Evolutionary conservation across 2,113 vertebrate genomes (phyloP).

Genomic region (Clinocottus analis): DNA sequence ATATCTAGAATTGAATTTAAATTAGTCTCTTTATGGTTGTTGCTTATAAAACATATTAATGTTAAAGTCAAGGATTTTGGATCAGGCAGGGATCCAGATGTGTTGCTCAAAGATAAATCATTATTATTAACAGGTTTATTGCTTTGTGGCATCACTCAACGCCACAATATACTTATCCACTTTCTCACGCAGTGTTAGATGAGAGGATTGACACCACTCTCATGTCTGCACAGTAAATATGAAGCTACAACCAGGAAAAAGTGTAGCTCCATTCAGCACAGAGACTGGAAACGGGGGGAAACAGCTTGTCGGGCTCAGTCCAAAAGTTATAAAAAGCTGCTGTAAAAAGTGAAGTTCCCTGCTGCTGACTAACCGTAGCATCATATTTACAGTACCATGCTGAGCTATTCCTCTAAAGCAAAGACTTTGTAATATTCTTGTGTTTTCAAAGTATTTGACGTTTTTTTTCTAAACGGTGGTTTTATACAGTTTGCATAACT

Average conservation of each 20-base stretch:
- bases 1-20: neutral
- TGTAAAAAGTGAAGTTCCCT: neutral
- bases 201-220: neutral
- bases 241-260: no score
- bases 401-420: neutral
- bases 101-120: neutral
- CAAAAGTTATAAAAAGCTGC: neutral
- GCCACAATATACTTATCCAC: neutral
- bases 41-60: neutral
- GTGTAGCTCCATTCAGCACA: neutral
- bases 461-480: neutral
- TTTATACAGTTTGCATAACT: conserved; percentile 18
- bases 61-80: conserved; percentile 20
- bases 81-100: neutral
- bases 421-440: neutral
- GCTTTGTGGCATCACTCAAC: neutral
- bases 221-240: neutral
- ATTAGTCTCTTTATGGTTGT: neutral
- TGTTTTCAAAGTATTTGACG: neutral
- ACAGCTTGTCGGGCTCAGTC: neutral
- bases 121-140: neutral
- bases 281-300: neutral
- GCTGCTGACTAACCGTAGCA: neutral
- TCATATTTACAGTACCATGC: neutral
- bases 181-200: neutral